Evolutionary conservation across 1,140 invertebrate species (phyloP), one percentile per base, ranked within the genome.

Genomic region (Cepaea nemoralis): DNA sequence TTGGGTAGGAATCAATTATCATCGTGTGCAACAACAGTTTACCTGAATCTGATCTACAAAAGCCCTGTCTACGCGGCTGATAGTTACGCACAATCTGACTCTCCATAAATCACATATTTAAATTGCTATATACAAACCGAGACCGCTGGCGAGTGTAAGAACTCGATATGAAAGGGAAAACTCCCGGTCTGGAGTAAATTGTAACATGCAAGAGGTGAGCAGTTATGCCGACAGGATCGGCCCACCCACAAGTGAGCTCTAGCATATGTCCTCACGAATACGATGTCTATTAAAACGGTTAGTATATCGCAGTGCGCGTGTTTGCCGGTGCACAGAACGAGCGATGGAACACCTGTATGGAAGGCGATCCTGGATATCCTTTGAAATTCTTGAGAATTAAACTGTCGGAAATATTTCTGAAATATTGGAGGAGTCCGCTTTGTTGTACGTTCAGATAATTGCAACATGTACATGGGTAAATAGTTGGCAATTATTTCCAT

Each of bases 371-470:
- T 55, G 40, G 40, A 50, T 45, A 40, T 45, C 73, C 73, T 75
- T 75, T 75, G 73, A 75, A 75, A 75, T 27, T 75, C 73, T 75
- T 27, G 2, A 24, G 45, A 55, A 45, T 75, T 75, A 50, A 75
- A 75, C 73, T 75, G 73, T 37, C 73, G 73, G 45, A 75, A 75
- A 50, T 75, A 75, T 75, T 74, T 55, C 48, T 40, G 73, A 75
- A 75, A 48, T 35, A 50, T 35, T 50, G 42, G 0, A 31, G 8
- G 73, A 48, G 31, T 1, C 73, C 73, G 45, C 31, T 75, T 75
- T 27, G 8, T 48, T 33, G 69, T 10, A 70, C 39, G 0, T 31
- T 63, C 22, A 27, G n/a, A 31, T 63, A 63, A 63, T 31, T 22
- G 59, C 59, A 63, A 63, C 10, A 27, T 63, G 5, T 63, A 2